A percentile compares a stretch with the other conserved stretches of the same genome.
Conservation (phyloP, 2,113 vertebrate genomes). For the Mionectes macconnelli region DNA sequence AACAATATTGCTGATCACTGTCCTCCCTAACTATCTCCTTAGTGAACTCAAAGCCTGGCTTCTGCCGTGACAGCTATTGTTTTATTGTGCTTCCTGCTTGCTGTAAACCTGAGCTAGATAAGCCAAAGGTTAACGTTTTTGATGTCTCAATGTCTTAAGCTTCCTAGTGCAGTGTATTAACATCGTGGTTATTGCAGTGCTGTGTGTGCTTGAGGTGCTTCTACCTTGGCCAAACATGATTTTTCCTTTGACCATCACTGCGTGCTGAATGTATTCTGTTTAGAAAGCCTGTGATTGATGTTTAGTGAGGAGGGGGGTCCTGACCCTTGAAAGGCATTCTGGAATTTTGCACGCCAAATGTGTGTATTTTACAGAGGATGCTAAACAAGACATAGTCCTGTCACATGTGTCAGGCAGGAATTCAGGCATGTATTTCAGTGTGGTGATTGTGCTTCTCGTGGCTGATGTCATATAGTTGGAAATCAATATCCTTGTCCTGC, state of each 20-base stretch:
- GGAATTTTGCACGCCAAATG: not conserved
- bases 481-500: not conserved
- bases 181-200: not conserved
- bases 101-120: not conserved
- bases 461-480: not conserved
- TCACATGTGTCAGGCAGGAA: not conserved
- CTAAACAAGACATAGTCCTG: not conserved
- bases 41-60: not conserved
- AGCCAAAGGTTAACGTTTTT: not conserved
- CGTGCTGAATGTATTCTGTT: not conserved
- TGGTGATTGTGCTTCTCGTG: not conserved
- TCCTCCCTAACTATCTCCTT: not conserved
- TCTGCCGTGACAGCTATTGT: accelerated
- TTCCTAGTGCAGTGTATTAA: not conserved
- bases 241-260: not conserved
- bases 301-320: accelerated
- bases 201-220: not conserved
- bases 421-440: not conserved
- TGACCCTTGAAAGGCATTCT: not conserved
- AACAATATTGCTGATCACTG: not conserved
- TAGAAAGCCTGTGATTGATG: not conserved
- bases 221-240: not conserved
- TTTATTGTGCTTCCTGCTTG: not conserved
- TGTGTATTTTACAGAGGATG: not conserved
- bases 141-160: not conserved